Percentiles rank a stretch among this genome's conserved stretches.
Evolutionary conservation across 2,888 invertebrate genomes (phyloP).

Genomic region (Latrodectus elegans): DNA sequence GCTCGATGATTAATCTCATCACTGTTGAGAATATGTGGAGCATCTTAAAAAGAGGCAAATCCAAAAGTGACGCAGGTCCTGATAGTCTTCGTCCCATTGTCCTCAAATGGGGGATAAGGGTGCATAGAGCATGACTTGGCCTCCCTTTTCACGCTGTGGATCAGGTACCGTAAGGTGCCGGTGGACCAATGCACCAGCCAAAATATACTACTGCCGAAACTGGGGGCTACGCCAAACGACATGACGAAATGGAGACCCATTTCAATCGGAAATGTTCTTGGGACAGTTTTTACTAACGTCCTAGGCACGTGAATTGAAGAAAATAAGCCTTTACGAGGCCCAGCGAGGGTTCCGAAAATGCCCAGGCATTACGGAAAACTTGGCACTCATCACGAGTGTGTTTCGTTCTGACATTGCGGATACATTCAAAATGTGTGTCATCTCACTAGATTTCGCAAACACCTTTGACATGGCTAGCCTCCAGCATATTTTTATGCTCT

Average conservation of each 20-base stretch:
- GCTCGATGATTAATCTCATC: too few relatives aligned
- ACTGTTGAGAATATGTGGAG: too few relatives aligned
- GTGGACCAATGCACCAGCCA: neutral
- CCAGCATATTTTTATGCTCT: neutral
- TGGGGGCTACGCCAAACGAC: neutral
- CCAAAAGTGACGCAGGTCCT: neutral
- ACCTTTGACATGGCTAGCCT: neutral
- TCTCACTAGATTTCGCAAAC: neutral
- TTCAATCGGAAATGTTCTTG: too few relatives aligned
- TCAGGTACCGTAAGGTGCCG: neutral
- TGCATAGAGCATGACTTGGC: too few relatives aligned
- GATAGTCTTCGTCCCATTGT: too few relatives aligned
- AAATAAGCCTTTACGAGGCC: neutral
- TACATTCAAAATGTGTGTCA: neutral
- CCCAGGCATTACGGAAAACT: neutral
- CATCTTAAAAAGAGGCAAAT: too few relatives aligned
- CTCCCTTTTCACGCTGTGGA: neutral
- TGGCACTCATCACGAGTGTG: neutral
- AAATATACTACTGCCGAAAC: neutral
- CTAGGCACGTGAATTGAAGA: neutral
- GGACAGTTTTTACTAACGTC: neutral
- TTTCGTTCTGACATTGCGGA: neutral
- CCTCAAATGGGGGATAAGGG: too few relatives aligned
- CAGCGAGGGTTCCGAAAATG: neutral
- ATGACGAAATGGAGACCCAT: too few relatives aligned